Base-by-base conservation (phyloP, 2,888 invertebrate species). In the Papilio demoleus region DNA sequence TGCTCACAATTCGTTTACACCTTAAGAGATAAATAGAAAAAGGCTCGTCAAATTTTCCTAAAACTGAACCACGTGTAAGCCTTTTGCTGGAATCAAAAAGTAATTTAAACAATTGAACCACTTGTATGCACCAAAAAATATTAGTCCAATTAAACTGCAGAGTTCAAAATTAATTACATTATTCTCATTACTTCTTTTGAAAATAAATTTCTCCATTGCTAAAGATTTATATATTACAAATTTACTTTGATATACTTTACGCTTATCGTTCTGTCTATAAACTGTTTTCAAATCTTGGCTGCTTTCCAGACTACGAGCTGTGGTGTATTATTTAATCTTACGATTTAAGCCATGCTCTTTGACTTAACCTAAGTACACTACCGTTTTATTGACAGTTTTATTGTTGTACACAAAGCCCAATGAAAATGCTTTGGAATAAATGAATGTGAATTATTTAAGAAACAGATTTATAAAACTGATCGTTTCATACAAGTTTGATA, bases 381-480 rank as follows among this genome's bases (percentile, higher is more conserved):
- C 31, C 61, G 31, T 69, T 65, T 69, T 60, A 61, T 69, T 61
- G 65, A 69, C 60, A 69, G 47, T 60, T 65, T 68, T 68, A 68
- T 53, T 59, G 9, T 17, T 53, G n/a, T 14, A 27, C 53, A 14
- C 2, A n/a, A 27, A 38, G 19, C 4, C n/a, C 5, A 24, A 50
- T 27, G 27, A 4, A 24, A 50, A n/a, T 50, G 24, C 24, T 1
- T 50, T 45, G 3, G 6, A 31, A 31, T n/a, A 6, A 31, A 31
- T 31, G 6, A 31, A 3, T 31, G 4, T 31, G 6, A 31, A 31
- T 4, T 31, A 31, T 31, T 31, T 36, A 36, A 11, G 36, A 11
- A 36, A 36, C 36, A n/a, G n/a, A n/a, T n/a, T n/a, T n/a, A n/a
- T n/a, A n/a, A n/a, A n/a, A n/a, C n/a, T n/a, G n/a, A n/a, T n/a